Percentiles rank a stretch among this genome's conserved stretches.
Evolutionary conservation across 2,797 vertebrate species (phyloP).

Genomic region (Bryconaethiops microstoma): DNA sequence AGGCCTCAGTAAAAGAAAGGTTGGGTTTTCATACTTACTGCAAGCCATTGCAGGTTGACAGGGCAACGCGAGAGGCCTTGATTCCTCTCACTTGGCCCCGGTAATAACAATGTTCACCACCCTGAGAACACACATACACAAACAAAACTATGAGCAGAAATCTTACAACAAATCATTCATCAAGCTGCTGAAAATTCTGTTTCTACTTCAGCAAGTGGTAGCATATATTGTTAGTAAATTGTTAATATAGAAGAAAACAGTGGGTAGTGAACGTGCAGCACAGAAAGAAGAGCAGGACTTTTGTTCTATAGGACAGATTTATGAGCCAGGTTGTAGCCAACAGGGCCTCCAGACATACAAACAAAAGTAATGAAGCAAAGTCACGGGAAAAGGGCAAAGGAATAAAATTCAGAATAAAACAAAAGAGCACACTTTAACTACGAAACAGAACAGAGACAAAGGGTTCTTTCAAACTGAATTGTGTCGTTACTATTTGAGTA

Average conservation of each 20-base stretch:
- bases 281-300: neutral
- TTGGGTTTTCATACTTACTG: conserved; percentile 84
- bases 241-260: conserved; percentile 8
- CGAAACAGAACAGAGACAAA: neutral
- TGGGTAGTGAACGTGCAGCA: neutral
- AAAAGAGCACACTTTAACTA: neutral
- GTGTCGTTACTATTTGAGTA: too few species aligned
- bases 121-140: conserved; percentile 72
- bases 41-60: conserved; percentile 97
- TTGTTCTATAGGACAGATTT: conserved; percentile 2
- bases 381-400: neutral
- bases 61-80: conserved; percentile 84
- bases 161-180: conserved; percentile 5
- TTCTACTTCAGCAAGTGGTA: neutral
- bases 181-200: neutral
- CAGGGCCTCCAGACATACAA: conserved; percentile 9
- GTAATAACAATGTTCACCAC: conserved; percentile 98
- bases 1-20: neutral
- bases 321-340: conserved; percentile 11
- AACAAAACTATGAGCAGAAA: neutral
- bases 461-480: neutral
- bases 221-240: neutral
- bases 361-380: neutral
- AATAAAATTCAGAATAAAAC: neutral
- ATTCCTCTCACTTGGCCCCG: conserved; percentile 91